Evolutionary conservation across 2,113 vertebrate species (phyloP).

Genomic region (Catharus minimus): DNA sequence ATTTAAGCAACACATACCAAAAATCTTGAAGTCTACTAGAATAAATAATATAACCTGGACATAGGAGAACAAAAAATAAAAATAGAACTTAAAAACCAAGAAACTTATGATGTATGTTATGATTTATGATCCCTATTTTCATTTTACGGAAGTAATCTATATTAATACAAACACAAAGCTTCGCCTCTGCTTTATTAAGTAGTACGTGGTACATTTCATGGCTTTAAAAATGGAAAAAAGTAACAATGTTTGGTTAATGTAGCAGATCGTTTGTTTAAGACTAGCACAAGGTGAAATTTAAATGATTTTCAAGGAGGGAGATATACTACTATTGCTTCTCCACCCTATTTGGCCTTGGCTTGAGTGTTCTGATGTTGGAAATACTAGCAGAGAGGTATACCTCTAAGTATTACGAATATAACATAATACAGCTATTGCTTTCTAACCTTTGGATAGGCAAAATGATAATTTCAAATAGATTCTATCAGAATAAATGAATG

Average conservation of each 20-base stretch:
- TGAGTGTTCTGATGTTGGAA: background rate
- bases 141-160: constrained; percentile 66
- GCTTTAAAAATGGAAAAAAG: constrained; percentile 14
- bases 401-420: background rate
- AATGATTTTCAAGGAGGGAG: constrained; percentile 7
- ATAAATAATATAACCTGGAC: background rate
- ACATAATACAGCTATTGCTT: background rate
- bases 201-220: constrained; percentile 36
- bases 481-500: background rate
- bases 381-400: background rate
- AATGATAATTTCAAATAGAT: background rate
- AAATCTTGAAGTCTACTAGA: background rate
- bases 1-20: background rate
- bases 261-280: constrained; percentile 34
- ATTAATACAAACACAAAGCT: constrained; percentile 59
- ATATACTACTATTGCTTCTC: background rate
- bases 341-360: background rate
- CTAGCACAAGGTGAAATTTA: constrained; percentile 36
- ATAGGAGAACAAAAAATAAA: background rate
- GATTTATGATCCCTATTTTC: constrained; percentile 70
- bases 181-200: constrained; percentile 51
- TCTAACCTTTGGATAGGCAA: background rate
- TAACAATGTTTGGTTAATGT: constrained; percentile 27
- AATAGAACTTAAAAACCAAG: constrained; percentile 45
- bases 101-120: constrained; percentile 54